Percentiles rank a stretch among this genome's conserved stretches.
Conservation (phyloP, 2,888 invertebrate genomes). For the Trimorus sp. region DNA sequence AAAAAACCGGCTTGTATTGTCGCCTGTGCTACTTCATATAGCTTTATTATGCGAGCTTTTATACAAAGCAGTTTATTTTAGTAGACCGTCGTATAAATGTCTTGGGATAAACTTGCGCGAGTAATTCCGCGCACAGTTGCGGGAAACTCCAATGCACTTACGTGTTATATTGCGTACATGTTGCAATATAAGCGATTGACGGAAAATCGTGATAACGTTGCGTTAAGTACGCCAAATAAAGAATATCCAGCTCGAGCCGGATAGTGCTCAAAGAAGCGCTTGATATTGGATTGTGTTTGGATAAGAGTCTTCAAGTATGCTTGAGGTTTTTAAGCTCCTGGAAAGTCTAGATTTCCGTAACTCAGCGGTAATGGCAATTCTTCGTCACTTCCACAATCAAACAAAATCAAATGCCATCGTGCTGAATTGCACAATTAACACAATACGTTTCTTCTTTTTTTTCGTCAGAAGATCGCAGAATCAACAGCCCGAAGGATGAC, state of each 20-base stretch:
- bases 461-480: too few species aligned
- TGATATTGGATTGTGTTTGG: too few species aligned
- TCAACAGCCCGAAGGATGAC: too few species aligned
- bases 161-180: conserved; percentile 8
- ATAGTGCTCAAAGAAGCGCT: too few species aligned
- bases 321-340: too few species aligned
- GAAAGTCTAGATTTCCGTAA: too few species aligned
- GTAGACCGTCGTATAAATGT: conserved; percentile 34
- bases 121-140: conserved; percentile 29
- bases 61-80: conserved; percentile 30
- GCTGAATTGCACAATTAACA: too few species aligned
- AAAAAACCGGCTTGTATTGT: conserved; percentile 24
- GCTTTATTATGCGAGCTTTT: conserved; percentile 30
- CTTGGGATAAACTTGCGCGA: conserved; percentile 33
- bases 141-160: conserved; percentile 28
- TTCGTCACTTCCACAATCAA: too few species aligned
- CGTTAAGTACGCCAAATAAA: conserved; percentile 1
- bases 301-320: too few species aligned
- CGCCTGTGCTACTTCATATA: conserved; percentile 6
- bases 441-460: too few species aligned
- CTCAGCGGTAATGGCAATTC: too few species aligned
- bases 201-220: not conserved
- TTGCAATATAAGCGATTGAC: not conserved
- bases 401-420: too few species aligned
- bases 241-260: not conserved